Percentiles rank a stretch among this genome's conserved stretches.
phyloP scores from a whole-genome alignment of 2,797 vertebrate species.

The Eulemur coronatus region DNA sequence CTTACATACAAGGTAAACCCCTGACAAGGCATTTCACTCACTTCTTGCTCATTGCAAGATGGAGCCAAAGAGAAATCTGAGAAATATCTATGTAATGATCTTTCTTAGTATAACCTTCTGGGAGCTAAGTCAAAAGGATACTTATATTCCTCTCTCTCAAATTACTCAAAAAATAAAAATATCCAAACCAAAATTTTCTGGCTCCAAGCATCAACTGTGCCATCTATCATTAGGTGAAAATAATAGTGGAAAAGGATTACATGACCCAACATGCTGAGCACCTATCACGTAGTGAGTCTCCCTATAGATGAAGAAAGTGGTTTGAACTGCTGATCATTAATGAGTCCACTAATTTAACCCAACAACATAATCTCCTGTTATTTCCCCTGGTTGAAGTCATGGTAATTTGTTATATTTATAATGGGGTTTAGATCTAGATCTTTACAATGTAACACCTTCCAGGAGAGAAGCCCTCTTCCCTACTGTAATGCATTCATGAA shows the following conservation, averaged over 20 bases:
- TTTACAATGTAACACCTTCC: slow-evolving; percentile 41
- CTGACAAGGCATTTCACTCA: not conserved
- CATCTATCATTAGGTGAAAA: not conserved
- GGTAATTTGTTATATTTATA: slow-evolving; percentile 59
- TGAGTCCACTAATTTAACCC: slow-evolving; percentile 31
- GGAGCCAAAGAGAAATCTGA: not conserved
- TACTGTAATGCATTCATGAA: slow-evolving; percentile 11
- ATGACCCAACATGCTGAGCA: not conserved
- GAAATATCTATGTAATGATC: not conserved
- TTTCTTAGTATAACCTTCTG: not conserved
- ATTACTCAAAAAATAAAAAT: not conserved
- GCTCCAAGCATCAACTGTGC: not conserved
- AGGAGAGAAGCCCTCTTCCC: slow-evolving; percentile 8
- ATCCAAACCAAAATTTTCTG: not conserved
- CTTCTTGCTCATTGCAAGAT: not conserved
- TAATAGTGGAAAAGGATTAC: not conserved
- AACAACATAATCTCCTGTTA: slow-evolving; percentile 55
- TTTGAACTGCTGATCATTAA: slow-evolving; percentile 37
- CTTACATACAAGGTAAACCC: not conserved
- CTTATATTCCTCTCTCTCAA: not conserved
- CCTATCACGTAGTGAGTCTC: not conserved
- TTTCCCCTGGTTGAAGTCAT: slow-evolving; percentile 39
- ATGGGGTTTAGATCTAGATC: slow-evolving; percentile 59
- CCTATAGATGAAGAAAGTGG: not conserved
- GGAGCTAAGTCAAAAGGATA: not conserved